phyloP scores from a whole-genome alignment of 2,888 invertebrate species.

The Troides oblongomaculatus region DNA sequence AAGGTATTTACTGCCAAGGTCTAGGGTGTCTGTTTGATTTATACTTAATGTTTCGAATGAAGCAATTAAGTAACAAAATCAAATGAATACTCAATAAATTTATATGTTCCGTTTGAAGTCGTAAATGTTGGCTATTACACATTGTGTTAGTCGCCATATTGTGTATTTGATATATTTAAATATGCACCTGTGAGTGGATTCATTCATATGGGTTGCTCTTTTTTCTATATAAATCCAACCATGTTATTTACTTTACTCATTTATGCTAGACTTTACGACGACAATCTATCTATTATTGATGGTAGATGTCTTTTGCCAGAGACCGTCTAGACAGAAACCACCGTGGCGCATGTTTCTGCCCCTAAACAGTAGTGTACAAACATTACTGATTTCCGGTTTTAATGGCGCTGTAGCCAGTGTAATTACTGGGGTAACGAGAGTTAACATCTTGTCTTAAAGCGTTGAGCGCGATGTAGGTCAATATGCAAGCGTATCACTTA shows the following conservation, averaged over 20 bases:
- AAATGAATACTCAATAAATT: slow-evolving; percentile 10
- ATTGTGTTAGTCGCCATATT: slow-evolving; percentile 15
- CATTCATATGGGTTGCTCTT: slow-evolving; percentile 10
- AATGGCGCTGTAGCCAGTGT: too few relatives aligned
- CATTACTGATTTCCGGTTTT: too few relatives aligned
- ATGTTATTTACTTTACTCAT: background rate
- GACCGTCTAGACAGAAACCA: too few relatives aligned
- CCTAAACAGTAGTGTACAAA: too few relatives aligned
- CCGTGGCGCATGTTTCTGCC: too few relatives aligned
- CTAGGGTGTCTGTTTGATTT: slow-evolving; percentile 17
- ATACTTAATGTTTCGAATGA: slow-evolving; percentile 4
- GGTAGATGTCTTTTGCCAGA: too few relatives aligned
- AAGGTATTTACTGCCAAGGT: slow-evolving; percentile 15
- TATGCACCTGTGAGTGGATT: slow-evolving; percentile 16
- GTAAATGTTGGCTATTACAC: slow-evolving; percentile 16
- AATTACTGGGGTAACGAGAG: too few relatives aligned
- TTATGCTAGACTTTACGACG: background rate
- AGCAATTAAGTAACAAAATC: slow-evolving; percentile 1
- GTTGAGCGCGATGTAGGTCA: too few relatives aligned
- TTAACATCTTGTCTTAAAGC: too few relatives aligned
- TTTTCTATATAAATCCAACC: background rate
- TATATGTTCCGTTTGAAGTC: slow-evolving; percentile 5
- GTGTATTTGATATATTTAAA: slow-evolving; percentile 10
- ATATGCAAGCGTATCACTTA: too few relatives aligned
- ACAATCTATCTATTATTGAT: too few relatives aligned